Base-by-base conservation (phyloP, 2,888 invertebrate species). In the Sclerodermus sp. region DNA sequence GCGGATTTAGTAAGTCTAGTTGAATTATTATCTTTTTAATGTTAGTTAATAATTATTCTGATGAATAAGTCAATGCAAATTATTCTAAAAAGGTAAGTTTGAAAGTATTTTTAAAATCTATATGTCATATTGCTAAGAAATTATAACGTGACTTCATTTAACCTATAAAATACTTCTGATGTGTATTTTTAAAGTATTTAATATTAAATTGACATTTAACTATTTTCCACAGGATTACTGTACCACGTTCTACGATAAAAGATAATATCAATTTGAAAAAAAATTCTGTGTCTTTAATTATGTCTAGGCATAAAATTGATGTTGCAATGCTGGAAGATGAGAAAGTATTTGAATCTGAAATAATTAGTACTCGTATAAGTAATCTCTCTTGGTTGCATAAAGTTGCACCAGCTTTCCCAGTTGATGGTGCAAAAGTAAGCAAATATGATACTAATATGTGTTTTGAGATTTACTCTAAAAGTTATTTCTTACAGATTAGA, bases 401-500 rank as follows among this genome's bases (percentile, higher is more conserved):
- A 48, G 70, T 60, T 23, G 74, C 80, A 10, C 80, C 81, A 31
- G 74, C 75, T 16, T 82, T 81, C 71, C 67, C 77, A 16, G 60
- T 81, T 10, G 65, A 77, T 51, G 79, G 80, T 17, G 73, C 77
- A 4, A 78, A 80, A 62, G 79, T 79, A 62, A 70, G 72, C 47
- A 66, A 67, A 54, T 18, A 9, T 8, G 10, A 14, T 29, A 15
- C 46, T 45, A 12, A 4, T 13, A 8, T 13, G 10, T 13, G 13
- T 34, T 12, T 13, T 8, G 10, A n/a, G 10, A 12, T 4, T 34
- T 34, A 8, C 4, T 34, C 3, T n/a, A 12, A 34, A 8, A 9
- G 41, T 49, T 34, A 45, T 9, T 42, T 41, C 45, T 64, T 66
- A 12, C 58, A 88, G 81, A 83, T 93, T 37, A 84, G 83, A 60